Evolutionary conservation across 2,797 vertebrate genomes (phyloP).

Genomic region (Myotis findleyi): DNA sequence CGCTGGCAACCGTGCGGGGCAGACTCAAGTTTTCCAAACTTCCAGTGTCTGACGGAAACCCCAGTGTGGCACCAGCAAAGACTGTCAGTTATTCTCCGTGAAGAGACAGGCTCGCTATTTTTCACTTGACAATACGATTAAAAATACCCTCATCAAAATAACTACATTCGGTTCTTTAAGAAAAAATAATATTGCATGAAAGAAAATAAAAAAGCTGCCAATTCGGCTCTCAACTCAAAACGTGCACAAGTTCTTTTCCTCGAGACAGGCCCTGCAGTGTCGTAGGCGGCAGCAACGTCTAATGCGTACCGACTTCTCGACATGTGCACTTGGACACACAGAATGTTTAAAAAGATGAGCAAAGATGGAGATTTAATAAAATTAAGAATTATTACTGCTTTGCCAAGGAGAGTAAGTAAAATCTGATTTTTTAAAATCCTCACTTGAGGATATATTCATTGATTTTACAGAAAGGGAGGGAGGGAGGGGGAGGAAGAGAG

Average conservation of each 20-base stretch:
- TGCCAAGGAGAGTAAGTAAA: neutral
- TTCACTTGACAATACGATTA: neutral
- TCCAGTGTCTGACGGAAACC: neutral
- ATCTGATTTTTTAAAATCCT: neutral
- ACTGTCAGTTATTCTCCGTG: neutral
- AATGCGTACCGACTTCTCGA: rapidly evolving
- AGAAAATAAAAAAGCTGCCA: neutral
- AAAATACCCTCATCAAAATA: neutral
- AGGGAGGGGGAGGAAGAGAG: too few species aligned
- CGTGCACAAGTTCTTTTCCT: neutral
- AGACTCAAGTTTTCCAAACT: neutral
- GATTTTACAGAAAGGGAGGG: neutral
- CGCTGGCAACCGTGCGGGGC: neutral
- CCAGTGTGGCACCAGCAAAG: neutral
- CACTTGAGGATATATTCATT: neutral
- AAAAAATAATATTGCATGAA: neutral
- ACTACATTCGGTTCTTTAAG: neutral
- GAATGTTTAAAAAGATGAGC: neutral
- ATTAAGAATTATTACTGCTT: neutral
- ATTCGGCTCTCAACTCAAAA: neutral
- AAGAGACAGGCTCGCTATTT: neutral
- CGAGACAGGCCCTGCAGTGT: rapidly evolving
- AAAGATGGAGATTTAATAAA: neutral
- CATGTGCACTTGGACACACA: neutral
- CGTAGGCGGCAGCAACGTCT: rapidly evolving